Evolutionary conservation across 2,888 invertebrate species (phyloP).

Genomic region (Corythucha ciliata): DNA sequence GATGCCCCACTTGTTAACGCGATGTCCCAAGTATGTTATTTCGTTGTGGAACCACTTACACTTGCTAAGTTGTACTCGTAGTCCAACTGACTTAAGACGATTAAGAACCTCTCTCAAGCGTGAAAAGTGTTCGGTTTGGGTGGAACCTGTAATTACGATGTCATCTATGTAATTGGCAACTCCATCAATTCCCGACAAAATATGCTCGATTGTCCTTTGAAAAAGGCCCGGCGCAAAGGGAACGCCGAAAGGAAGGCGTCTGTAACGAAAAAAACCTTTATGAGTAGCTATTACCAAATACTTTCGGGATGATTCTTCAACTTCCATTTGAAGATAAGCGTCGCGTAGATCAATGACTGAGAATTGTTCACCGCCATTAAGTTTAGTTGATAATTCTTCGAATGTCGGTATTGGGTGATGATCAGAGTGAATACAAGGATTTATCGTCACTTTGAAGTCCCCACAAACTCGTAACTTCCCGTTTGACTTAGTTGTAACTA

Average conservation of each 20-base stretch:
- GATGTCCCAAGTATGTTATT: neutral
- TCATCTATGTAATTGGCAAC: neutral
- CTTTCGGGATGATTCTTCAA: slow-evolving; percentile 3
- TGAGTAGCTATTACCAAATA: slow-evolving; percentile 15
- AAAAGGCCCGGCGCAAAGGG: neutral
- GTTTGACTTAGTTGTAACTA: too few relatives aligned
- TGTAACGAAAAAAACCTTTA: neutral
- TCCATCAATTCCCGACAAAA: neutral
- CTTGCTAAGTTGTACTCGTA: neutral
- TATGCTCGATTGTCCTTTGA: neutral
- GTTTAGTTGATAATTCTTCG: too few relatives aligned
- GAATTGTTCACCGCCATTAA: too few relatives aligned
- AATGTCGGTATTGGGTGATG: too few relatives aligned
- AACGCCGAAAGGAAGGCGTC: neutral
- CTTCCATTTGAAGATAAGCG: slow-evolving; percentile 4
- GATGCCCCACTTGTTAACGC: neutral
- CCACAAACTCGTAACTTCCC: too few relatives aligned
- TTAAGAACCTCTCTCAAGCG: neutral
- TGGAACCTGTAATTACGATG: neutral
- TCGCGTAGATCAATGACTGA: too few relatives aligned
- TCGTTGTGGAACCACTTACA: neutral
- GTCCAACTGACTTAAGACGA: neutral
- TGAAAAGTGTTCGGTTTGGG: neutral
- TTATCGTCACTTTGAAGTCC: too few relatives aligned
- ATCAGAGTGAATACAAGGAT: too few relatives aligned